Conservation (phyloP, 2,888 invertebrate species). For the Erebia palarica region DNA sequence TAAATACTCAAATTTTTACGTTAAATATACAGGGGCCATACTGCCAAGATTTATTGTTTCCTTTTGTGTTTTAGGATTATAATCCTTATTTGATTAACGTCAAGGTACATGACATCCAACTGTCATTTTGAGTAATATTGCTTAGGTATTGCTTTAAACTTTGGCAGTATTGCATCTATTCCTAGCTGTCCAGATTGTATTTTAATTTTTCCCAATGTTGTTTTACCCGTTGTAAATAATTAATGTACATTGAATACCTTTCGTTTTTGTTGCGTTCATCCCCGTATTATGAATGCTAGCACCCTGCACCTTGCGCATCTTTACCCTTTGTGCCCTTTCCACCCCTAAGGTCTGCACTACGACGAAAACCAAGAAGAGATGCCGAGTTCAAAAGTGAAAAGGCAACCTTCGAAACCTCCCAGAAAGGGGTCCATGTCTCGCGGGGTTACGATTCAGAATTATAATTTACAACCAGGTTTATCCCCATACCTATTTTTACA, state of each 20-base stretch:
- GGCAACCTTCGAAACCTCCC: constrained; percentile 87
- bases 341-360: constrained; percentile 88
- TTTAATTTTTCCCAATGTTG: neutral
- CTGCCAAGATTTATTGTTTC: no score
- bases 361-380: constrained; percentile 86
- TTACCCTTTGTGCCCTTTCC: constrained; percentile 36
- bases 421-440: constrained; percentile 89
- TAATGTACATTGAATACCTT: neutral
- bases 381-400: constrained; percentile 65
- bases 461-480: constrained; percentile 69
- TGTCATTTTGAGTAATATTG: no score
- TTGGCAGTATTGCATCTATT: no score
- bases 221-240: constrained; percentile 2
- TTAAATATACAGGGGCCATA: no score
- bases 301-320: neutral
- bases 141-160: no score
- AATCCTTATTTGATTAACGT: no score
- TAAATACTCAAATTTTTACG: no score
- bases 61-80: no score
- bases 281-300: constrained; percentile 6
- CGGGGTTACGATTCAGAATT: constrained; percentile 69
- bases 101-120: no score
- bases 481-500: constrained; percentile 6
- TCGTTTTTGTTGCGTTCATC: constrained; percentile 1
- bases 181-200: no score